Base-by-base conservation (phyloP, 2,888 invertebrate species). In the Strigamia maritima region DNA sequence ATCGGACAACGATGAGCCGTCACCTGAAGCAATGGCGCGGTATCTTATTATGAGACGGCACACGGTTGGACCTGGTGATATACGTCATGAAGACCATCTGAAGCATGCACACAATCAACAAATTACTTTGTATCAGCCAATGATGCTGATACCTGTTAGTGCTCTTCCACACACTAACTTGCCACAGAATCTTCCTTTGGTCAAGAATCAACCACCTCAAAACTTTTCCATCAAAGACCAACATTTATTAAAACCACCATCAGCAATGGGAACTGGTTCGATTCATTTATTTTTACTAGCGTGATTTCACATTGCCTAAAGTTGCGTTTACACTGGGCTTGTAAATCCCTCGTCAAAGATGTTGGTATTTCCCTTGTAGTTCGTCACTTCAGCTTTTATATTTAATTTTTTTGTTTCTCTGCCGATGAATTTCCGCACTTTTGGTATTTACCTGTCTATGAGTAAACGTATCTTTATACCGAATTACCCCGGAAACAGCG, bases 11-110 rank as follows among this genome's bases (percentile, higher is more conserved):
- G 87, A 87, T 78, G 87, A 87, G 65, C 81, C 82, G 12, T 84
- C 84, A 12, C 86, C 86, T 0, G 86, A 86, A 80, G 86, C 86
- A 3, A 81, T 87, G 79, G 86, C 85, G 3, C 84, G 87, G 6
- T 87, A 87, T 82, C 84, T 87, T 81, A 92, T 92, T 76, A 91
- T 92, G 77, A 88, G 97, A 54, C 88, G 97, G 24, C 97, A 97
- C 86, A 97, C 97, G 0, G 96, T 97, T 0, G 97, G 97, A 0
- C 95, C 95, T 0, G 95, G 95, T 2, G 95, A 96, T 88, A 92
- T 94, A 40, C 90, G 93, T 0, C 94, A 94, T 84, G 92, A 93
- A 82, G 93, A 93, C 88, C 82, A 84, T 40, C 82, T 84, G 65
- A 84, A 85, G 81, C 83, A 85, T 40, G 84, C 84, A 35, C 83